Conservation (phyloP, 2,113 vertebrate genomes). For the Ornithorhynchus anatinus region DNA sequence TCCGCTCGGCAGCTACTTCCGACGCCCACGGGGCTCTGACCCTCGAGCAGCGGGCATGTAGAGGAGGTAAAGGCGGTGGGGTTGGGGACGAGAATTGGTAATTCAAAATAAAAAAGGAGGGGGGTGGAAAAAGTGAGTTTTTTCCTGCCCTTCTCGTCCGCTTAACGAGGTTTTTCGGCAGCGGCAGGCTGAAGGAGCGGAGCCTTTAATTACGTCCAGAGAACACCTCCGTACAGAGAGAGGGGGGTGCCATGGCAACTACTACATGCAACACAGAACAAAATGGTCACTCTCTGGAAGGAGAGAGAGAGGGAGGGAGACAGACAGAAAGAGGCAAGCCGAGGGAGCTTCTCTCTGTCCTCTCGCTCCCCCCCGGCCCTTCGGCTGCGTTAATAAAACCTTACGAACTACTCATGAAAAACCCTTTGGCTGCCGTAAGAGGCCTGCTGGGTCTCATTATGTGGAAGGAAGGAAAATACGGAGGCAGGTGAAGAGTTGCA, state of each 20-base stretch:
- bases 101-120: constrained; percentile 11
- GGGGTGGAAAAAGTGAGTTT: constrained; percentile 38
- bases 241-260: constrained; percentile 84
- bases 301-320: constrained; percentile 39
- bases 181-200: constrained; percentile 78
- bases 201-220: constrained; percentile 77
- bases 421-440: constrained; percentile 55
- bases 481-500: constrained; percentile 59
- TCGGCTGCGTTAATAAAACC: constrained; percentile 46
- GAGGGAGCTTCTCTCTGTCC: constrained; percentile 38
- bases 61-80: neutral
- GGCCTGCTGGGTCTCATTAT: constrained; percentile 56
- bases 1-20: neutral
- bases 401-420: constrained; percentile 53
- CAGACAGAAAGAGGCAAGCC: no score
- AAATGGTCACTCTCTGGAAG: constrained; percentile 63
- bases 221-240: constrained; percentile 70
- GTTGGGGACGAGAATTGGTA: constrained; percentile 10
- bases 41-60: neutral
- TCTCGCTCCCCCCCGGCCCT: neutral
- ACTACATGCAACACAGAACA: constrained; percentile 68
- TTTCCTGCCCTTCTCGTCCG: constrained; percentile 55
- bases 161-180: constrained; percentile 76
- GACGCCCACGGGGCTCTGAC: neutral
- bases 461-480: constrained; percentile 45